Conservation (phyloP, 2,888 invertebrate species). For the Scaptomyza flava region DNA sequence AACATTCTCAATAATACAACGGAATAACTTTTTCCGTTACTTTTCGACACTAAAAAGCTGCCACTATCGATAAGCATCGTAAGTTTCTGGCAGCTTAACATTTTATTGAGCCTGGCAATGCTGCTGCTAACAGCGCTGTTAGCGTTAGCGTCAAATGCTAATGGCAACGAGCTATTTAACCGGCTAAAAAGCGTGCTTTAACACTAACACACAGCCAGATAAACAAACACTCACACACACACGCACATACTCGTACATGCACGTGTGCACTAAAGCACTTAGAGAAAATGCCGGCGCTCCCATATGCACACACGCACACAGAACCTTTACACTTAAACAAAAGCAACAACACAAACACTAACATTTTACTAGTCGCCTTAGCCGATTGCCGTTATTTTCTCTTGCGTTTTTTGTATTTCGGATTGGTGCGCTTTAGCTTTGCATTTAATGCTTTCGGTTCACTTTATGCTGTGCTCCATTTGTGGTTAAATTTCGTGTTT, state of each 20-base stretch:
- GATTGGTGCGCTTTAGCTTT: constrained; percentile 39
- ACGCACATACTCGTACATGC: constrained; percentile 1
- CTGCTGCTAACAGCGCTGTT: constrained; percentile 47
- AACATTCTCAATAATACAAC: neutral
- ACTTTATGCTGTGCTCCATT: constrained; percentile 37
- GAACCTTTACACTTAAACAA: neutral
- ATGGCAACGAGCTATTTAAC: constrained; percentile 48
- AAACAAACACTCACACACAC: constrained; percentile 30
- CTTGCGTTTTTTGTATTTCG: constrained; percentile 3
- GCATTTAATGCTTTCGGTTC: constrained; percentile 54
- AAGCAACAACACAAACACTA: constrained; percentile 4
- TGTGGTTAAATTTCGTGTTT: constrained; percentile 15
- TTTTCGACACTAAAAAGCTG: neutral
- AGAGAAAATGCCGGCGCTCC: constrained; percentile 40
- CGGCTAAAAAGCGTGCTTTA: constrained; percentile 31
- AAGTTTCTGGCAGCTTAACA: constrained; percentile 11
- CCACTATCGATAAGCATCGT: constrained; percentile 4
- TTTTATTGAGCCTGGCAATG: constrained; percentile 51
- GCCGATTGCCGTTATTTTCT: constrained; percentile 37
- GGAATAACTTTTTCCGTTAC: neutral
- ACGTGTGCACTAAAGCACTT: constrained; percentile 36
- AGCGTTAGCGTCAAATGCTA: constrained; percentile 46
- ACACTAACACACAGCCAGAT: constrained; percentile 40
- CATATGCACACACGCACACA: constrained; percentile 21
- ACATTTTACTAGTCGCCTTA: constrained; percentile 37